These are phyloP conservation scores for Amblyornis subalaris DNA, from an alignment of 2,113 vertebrate genomes.

Conservation along the genomic window DNA sequence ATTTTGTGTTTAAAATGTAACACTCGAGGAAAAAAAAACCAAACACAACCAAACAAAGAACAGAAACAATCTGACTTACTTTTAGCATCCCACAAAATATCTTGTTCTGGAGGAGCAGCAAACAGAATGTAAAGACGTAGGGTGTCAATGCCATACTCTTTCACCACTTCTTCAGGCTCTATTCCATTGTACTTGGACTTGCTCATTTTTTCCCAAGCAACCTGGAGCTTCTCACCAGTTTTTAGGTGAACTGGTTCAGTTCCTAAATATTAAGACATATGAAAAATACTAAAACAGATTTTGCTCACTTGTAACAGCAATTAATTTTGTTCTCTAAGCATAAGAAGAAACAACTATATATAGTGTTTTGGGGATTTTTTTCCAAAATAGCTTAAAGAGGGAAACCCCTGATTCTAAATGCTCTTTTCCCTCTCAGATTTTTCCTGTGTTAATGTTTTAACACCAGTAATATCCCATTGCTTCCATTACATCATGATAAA, in stretches of 20 bases:
- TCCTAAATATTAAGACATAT: conserved; percentile 53
- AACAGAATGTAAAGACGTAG: conserved; percentile 90
- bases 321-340: not conserved
- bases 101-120: conserved; percentile 90
- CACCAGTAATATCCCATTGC: not conserved
- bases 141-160: conserved; percentile 88
- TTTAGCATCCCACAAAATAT: conserved; percentile 92
- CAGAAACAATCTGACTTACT: conserved; percentile 72
- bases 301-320: not conserved
- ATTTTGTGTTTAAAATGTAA: not conserved
- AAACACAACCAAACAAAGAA: not conserved
- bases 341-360: not conserved
- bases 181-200: conserved; percentile 95
- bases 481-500: not conserved
- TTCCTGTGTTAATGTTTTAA: not conserved
- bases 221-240: conserved; percentile 74
- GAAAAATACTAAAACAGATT: not conserved
- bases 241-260: conserved; percentile 71
- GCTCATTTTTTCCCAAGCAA: conserved; percentile 97
- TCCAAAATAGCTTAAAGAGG: not conserved
- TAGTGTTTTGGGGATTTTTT: accelerated
- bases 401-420: not conserved
- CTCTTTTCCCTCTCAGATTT: not conserved
- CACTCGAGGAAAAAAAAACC: not conserved
- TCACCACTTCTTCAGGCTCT: conserved; percentile 84